A percentile compares a stretch with the other conserved stretches of the same genome.
Conservation (phyloP, 2,888 invertebrate species). For the Anoplius nigerrimus region DNA sequence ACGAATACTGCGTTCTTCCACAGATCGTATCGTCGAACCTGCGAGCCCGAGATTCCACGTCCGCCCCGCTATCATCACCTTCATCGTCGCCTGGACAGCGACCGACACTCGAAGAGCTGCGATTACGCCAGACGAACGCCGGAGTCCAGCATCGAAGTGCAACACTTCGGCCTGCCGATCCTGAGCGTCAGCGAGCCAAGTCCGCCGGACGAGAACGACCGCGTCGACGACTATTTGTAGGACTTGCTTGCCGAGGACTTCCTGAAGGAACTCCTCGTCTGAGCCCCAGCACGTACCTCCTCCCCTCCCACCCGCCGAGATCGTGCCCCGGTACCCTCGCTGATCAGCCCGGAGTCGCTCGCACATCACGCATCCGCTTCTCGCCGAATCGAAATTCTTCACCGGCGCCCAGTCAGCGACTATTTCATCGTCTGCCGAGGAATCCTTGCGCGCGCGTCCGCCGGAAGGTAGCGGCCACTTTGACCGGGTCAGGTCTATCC, state of each 20-base stretch:
- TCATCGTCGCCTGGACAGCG: constrained; percentile 76
- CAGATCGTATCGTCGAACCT: constrained; percentile 66
- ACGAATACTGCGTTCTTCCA: constrained; percentile 24
- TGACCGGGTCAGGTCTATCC: too few species aligned
- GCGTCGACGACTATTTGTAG: constrained; percentile 81
- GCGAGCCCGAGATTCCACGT: constrained; percentile 60
- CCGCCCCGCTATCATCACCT: constrained; percentile 60
- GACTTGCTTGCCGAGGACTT: constrained; percentile 72
- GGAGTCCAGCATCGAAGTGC: constrained; percentile 70
- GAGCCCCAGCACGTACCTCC: constrained; percentile 19
- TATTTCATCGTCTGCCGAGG: too few species aligned
- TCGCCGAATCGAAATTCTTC: too few species aligned
- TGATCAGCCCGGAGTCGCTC: too few species aligned
- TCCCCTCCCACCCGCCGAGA: neutral
- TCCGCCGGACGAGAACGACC: constrained; percentile 83
- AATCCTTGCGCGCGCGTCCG: too few species aligned
- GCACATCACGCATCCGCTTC: too few species aligned
- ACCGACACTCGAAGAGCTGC: constrained; percentile 77
- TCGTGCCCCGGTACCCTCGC: too few species aligned
- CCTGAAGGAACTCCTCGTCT: constrained; percentile 72
- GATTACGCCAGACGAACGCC: constrained; percentile 69
- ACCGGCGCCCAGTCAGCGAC: too few species aligned
- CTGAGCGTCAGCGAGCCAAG: constrained; percentile 88
- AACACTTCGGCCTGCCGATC: constrained; percentile 84
- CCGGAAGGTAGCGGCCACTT: too few species aligned